Evolutionary conservation across 2,888 invertebrate species (phyloP), one percentile per base, ranked within the genome.

Genomic region (Timema podura): DNA sequence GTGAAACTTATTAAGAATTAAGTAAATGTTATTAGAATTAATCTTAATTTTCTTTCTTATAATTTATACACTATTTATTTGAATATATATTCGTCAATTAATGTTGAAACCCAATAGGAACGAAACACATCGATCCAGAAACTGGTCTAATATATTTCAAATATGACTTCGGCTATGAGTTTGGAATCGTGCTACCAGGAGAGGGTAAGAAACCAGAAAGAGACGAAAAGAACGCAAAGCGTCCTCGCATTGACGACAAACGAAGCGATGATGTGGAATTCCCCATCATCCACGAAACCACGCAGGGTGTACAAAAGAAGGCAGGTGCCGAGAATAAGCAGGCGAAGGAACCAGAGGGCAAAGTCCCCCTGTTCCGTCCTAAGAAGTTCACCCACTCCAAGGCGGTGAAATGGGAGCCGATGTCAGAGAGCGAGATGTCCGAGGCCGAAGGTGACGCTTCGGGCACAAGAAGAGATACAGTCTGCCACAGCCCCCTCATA

Each of bases 161-260:
- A 82, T 91, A 91, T 79, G 91, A 91, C 82, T 91, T 91, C 78
- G 91, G 91, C 76, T 91, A 91, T 80, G 91, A 91, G 80, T 91
- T 91, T 78, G 91, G 91, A 73, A 86, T 91, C 74, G 85, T 90
- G 65, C 83, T 89, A 67, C 90, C 91, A 59, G 88, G 88, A 67
- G 88, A 88, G 79, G 84, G 87, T 75, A 85, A 85, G 78, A 80
- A 75, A 80, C 82, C 83, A 76, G 74, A 73, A 64, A 76, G 75
- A 59, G 75, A 74, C 68, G 76, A 76, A 48, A 76, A 74, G 65
- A 74, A 69, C 48, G 64, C 57, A 68, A 72, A 71, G 49, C 59
- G 65, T 13, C 66, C 57, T 10, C 67, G 49, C 3, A 68, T 68
- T 48, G 70, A 69, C n/a, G 84, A 84, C 15, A 86, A 87, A 5